A percentile compares a stretch with the other conserved stretches of the same genome.
Conservation (phyloP, 2,113 vertebrate genomes). For the Oreochromis aureus region DNA sequence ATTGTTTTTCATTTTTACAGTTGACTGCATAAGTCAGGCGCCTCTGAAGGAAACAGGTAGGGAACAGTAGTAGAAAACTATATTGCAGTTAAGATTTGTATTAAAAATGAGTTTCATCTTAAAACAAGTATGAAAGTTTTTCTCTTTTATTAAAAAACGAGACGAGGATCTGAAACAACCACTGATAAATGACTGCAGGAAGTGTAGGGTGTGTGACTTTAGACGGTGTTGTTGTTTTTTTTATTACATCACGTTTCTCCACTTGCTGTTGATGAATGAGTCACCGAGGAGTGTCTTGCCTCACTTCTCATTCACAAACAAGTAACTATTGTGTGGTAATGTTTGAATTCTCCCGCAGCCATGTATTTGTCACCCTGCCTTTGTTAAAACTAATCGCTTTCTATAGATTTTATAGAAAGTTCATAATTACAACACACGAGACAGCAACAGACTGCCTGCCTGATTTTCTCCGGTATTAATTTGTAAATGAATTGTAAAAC, state of each 20-base stretch:
- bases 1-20: neutral
- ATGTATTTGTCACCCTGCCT: neutral
- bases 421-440: neutral
- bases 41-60: fast-evolving
- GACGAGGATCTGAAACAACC: neutral
- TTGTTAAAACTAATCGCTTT: neutral
- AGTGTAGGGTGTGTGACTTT: neutral
- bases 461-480: neutral
- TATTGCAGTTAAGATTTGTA: neutral
- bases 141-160: neutral
- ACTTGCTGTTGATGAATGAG: neutral
- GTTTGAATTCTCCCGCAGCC: neutral
- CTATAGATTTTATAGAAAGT: neutral
- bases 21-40: neutral
- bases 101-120: neutral
- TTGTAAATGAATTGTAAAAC: neutral
- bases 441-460: neutral
- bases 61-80: neutral
- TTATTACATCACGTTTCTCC: neutral
- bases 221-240: neutral
- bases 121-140: neutral
- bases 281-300: neutral
- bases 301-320: neutral
- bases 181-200: neutral
- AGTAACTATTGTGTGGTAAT: neutral